Evolutionary conservation across 2,113 vertebrate genomes (phyloP).

Genomic region (Fregata magnificens): DNA sequence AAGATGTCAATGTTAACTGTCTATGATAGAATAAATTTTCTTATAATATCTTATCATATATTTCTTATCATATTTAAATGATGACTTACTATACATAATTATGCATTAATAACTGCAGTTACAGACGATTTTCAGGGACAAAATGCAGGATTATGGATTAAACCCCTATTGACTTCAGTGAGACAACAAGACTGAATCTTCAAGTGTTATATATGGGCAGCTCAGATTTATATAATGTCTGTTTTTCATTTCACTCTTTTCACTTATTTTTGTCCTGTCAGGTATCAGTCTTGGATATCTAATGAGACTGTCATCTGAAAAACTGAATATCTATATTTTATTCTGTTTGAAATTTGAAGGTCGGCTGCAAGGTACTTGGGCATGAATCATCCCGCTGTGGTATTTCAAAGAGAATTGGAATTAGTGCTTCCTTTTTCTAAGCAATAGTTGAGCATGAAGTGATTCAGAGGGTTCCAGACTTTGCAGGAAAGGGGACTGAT

Average conservation of each 20-base stretch:
- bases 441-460: neutral
- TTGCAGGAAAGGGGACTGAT: neutral
- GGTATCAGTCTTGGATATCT: neutral
- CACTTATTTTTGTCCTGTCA: neutral
- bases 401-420: neutral
- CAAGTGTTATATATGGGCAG: neutral
- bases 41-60: neutral
- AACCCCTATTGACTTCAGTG: neutral
- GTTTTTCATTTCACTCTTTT: neutral
- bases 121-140: neutral
- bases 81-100: neutral
- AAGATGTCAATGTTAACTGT: neutral
- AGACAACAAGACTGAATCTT: neutral
- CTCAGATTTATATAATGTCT: neutral
- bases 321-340: neutral
- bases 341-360: neutral
- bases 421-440: neutral
- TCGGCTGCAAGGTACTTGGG: neutral
- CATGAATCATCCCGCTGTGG: neutral
- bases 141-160: neutral
- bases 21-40: neutral
- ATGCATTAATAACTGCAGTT: neutral
- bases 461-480: neutral
- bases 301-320: neutral
- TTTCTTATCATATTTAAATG: neutral